A percentile compares a stretch with the other conserved stretches of the same genome.
Conservation (phyloP, 2,113 vertebrate genomes). For the Mionectes macconnelli region DNA sequence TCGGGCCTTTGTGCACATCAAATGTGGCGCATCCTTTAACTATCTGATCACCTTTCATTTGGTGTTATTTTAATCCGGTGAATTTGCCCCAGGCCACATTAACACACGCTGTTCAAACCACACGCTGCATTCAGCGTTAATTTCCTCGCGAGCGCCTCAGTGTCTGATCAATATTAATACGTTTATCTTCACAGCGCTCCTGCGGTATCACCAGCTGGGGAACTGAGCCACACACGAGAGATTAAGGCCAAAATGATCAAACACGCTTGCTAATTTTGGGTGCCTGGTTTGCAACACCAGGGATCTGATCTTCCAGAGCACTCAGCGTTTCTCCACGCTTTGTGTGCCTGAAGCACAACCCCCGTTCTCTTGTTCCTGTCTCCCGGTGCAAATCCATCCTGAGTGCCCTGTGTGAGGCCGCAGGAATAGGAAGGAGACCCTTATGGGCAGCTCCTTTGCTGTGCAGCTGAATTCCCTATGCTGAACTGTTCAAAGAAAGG, state of each 20-base stretch:
- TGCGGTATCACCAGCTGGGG: neutral
- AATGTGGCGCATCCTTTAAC: neutral
- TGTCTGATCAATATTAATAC: constrained; percentile 45
- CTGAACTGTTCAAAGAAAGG: neutral
- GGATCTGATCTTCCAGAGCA: neutral
- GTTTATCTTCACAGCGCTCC: neutral
- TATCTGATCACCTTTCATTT: neutral
- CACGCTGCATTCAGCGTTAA: neutral
- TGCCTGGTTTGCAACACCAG: accelerated
- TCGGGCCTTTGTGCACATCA: neutral
- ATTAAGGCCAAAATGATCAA: constrained; percentile 28
- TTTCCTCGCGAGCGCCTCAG: neutral
- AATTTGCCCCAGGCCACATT: neutral
- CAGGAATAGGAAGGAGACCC: neutral
- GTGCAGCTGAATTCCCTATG: neutral
- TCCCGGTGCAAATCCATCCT: neutral
- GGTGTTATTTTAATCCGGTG: neutral
- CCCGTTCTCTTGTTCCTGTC: neutral
- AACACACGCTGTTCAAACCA: neutral
- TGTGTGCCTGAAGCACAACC: neutral
- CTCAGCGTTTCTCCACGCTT: accelerated
- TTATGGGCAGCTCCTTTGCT: neutral
- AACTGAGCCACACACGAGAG: neutral
- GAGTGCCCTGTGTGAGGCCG: neutral
- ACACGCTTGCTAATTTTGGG: neutral